Evolutionary conservation across 2,888 invertebrate genomes (phyloP).

Genomic region (Tuta absoluta): DNA sequence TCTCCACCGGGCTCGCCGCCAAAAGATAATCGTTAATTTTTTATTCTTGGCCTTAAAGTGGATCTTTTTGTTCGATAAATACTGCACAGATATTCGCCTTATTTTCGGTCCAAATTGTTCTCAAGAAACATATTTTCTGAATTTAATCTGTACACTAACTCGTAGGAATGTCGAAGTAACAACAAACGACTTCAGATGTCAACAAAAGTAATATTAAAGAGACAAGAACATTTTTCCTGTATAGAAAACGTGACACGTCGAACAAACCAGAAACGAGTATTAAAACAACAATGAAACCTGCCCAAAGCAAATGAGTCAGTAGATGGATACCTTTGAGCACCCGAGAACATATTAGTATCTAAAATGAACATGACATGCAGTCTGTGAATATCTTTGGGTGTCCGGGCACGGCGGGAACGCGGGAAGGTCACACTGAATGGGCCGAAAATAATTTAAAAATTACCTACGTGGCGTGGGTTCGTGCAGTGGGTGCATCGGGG

Average conservation of each 20-base stretch:
- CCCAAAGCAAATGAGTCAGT: neutral
- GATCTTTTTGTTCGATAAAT: slow-evolving; percentile 21
- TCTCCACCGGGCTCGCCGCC: slow-evolving; percentile 23
- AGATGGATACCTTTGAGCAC: neutral
- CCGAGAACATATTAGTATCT: slow-evolving; percentile 3
- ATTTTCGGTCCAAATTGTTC: neutral
- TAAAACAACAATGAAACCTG: slow-evolving; percentile 6
- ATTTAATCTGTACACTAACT: neutral
- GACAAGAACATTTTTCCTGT: neutral
- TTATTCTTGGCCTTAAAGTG: slow-evolving; percentile 17
- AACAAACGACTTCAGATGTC: neutral
- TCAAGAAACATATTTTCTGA: neutral
- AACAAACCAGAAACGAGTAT: neutral
- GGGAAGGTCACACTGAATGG: slow-evolving; percentile 29
- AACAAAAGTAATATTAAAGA: neutral
- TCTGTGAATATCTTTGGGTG: slow-evolving; percentile 26
- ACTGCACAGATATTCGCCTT: slow-evolving; percentile 3
- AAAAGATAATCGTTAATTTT: slow-evolving; percentile 28
- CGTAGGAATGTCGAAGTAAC: neutral
- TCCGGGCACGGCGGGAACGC: slow-evolving; percentile 30
- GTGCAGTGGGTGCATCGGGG: slow-evolving; percentile 7
- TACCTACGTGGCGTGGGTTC: neutral
- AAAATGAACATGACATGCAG: slow-evolving; percentile 22
- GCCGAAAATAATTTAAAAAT: slow-evolving; percentile 32
- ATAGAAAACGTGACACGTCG: no score